phyloP scores from a whole-genome alignment of 2,797 vertebrate genomes.

The Agapornis canus region DNA sequence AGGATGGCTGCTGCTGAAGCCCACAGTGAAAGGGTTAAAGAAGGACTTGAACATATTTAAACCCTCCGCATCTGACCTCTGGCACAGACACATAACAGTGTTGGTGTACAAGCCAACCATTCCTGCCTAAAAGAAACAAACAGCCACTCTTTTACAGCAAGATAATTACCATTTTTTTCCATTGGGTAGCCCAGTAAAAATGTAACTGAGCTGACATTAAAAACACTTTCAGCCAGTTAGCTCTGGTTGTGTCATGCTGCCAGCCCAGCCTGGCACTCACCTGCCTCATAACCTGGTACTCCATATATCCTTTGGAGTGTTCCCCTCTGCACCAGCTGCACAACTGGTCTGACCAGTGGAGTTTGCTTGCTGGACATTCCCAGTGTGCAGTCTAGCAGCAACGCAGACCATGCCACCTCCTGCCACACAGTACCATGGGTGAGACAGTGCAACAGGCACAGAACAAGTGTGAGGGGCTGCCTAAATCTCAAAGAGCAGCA shows the following conservation, averaged over 20 bases:
- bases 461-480: rapidly evolving
- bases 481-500: background rate
- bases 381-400: background rate
- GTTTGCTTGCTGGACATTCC: background rate
- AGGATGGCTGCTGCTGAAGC: background rate
- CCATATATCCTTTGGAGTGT: background rate
- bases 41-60: background rate
- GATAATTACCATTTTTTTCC: constrained; percentile 49
- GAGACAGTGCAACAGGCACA: background rate
- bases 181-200: constrained; percentile 42
- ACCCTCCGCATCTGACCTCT: constrained; percentile 6
- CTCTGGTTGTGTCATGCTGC: background rate
- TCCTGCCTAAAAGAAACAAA: constrained; percentile 54
- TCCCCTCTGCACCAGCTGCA: background rate
- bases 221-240: background rate
- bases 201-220: background rate
- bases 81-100: background rate
- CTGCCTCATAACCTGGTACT: background rate
- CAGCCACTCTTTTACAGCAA: constrained; percentile 22
- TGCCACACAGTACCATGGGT: rapidly evolving
- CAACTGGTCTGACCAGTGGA: background rate
- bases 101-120: constrained; percentile 9
- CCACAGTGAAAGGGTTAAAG: constrained; percentile 34
- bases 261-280: background rate
- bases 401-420: background rate